Evolutionary conservation across 1,140 invertebrate species (phyloP), one percentile per base, ranked within the genome.

Genomic region (Saxidomus purpurata): DNA sequence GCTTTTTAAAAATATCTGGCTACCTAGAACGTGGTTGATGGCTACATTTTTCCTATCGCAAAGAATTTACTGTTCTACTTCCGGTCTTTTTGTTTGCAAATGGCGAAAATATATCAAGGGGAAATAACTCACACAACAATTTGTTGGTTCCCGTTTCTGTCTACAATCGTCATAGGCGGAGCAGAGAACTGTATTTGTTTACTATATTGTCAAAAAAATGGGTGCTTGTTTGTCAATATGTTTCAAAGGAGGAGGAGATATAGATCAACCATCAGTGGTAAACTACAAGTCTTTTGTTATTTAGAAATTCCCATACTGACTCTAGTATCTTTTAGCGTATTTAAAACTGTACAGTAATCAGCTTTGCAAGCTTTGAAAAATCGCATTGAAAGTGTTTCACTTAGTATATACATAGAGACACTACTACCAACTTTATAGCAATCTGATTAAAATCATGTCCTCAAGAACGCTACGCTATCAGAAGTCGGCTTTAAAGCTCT

Each of bases 21-120:
- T 43, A 74, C 38, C 69, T 22, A 28, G 36, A 38, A 22, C 1
- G 2, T 3, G 15, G 8, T 13, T 13, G 1, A 67, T 6, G 4
- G 11, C 25, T 67, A 31, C 11, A 67, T 13, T 28, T 67, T 25
- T 61, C 6, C 55, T 4, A n/a, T 61, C 6, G 6, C 55, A n/a
- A n/a, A n/a, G n/a, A n/a, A 28, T 28, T 36, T 67, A 34, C 17
- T 28, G n/a, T 40, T 71, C 15, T 3, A 71, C 15, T 71, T 38
- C 34, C 67, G 38, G 2, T 17, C 13, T 38, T 69, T 84, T 82
- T 84, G 82, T 84, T 84, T 84, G 40, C 82, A 84, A 84, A 84
- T 84, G 82, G 82, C 13, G 82, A 17, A n/a, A 34, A 11, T 47
- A 38, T 43, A 3, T 34, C 34, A 79, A 84, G 52, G 82, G 82